A percentile compares a stretch with the other conserved stretches of the same genome.
phyloP scores from a whole-genome alignment of 2,113 vertebrate genomes.

The Passer domesticus region DNA sequence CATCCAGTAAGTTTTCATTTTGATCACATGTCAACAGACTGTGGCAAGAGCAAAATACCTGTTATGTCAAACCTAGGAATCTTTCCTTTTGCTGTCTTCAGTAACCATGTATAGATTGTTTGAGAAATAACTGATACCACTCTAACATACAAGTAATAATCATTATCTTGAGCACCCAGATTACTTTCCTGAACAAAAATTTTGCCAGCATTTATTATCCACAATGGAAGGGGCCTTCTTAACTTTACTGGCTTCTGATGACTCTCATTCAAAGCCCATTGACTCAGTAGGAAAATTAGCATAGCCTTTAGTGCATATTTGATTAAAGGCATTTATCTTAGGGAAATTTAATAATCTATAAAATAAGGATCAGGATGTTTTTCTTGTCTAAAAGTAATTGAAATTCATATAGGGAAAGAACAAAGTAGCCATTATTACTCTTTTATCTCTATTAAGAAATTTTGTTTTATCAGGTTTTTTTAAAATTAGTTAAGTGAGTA shows the following conservation, averaged over 20 bases:
- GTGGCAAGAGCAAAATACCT: neutral
- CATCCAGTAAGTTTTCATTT: conserved; percentile 17
- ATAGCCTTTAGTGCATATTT: neutral
- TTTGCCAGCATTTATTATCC: neutral
- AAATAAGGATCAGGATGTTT: neutral
- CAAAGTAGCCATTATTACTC: neutral
- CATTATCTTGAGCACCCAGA: neutral
- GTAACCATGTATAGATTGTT: neutral
- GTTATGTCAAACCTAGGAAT: neutral
- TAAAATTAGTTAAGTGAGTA: neutral
- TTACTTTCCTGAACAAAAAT: neutral
- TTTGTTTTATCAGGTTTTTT: neutral
- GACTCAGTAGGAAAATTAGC: neutral
- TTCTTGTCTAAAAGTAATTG: neutral
- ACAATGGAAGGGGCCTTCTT: neutral
- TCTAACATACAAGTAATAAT: neutral
- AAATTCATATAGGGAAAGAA: neutral
- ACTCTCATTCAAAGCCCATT: neutral
- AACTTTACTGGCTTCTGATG: neutral
- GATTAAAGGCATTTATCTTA: neutral
- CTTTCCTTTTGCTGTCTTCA: neutral
- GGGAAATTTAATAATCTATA: neutral
- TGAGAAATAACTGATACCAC: neutral
- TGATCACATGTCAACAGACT: neutral
- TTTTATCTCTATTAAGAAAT: neutral